These are phyloP conservation scores for Biston betularia DNA, from an alignment of 2,888 invertebrate species.

Conservation along the genomic window DNA sequence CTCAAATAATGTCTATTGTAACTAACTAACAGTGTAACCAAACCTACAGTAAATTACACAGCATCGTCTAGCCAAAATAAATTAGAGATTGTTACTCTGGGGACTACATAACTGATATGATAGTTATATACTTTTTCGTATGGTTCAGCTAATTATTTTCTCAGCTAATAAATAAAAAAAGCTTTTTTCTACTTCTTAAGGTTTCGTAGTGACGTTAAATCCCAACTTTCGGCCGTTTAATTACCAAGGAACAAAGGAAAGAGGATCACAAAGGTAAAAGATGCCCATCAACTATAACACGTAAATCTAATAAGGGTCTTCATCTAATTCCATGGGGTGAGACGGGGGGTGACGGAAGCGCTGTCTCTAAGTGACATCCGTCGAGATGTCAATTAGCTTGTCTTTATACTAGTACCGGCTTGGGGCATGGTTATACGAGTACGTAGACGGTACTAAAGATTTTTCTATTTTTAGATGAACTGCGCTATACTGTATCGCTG, in stretches of 20 bases:
- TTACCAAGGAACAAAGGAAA: conserved; percentile 39
- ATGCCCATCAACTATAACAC: conserved; percentile 45
- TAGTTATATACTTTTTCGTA: too few species aligned
- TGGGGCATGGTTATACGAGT: neutral
- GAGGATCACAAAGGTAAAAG: conserved; percentile 43
- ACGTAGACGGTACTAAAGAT: neutral
- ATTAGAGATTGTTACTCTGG: too few species aligned
- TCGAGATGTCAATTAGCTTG: conserved; percentile 68
- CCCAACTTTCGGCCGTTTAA: conserved; percentile 31
- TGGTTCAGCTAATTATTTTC: neutral
- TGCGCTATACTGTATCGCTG: too few species aligned
- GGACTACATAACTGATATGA: too few species aligned
- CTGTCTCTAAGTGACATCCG: conserved; percentile 63
- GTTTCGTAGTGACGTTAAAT: conserved; percentile 27
- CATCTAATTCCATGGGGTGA: conserved; percentile 51
- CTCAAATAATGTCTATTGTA: too few species aligned
- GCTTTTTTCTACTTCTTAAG: conserved; percentile 16
- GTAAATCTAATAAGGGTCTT: conserved; percentile 54
- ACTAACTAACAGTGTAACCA: too few species aligned
- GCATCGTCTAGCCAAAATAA: too few species aligned
- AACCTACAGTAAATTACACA: too few species aligned
- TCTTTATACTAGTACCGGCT: conserved; percentile 37
- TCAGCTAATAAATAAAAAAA: conserved; percentile 20
- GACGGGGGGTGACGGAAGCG: conserved; percentile 47
- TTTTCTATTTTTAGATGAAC: too few species aligned